Conservation (phyloP, 2,113 vertebrate genomes). For the Saguinus imperator region DNA sequence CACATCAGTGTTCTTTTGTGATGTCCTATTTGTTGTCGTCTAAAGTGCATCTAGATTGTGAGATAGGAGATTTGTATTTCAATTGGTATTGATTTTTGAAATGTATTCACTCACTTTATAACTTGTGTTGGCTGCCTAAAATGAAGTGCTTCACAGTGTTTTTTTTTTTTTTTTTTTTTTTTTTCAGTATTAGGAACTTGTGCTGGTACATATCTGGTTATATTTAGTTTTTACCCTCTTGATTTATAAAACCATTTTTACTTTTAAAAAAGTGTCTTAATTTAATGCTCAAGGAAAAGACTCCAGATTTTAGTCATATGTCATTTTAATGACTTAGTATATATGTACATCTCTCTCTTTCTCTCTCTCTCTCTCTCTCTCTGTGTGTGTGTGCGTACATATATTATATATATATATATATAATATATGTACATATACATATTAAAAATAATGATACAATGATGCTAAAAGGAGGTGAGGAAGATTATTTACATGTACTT, state of each 20-base stretch:
- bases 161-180: not conserved
- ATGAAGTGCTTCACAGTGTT: constrained; percentile 49
- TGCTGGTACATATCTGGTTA: not conserved
- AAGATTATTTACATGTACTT: not conserved
- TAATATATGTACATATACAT: no score
- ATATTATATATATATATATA: no score
- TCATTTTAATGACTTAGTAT: not conserved
- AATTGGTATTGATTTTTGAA: constrained; percentile 59
- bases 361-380: not conserved
- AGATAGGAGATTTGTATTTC: constrained; percentile 70
- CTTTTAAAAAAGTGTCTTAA: not conserved
- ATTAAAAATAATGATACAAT: not conserved
- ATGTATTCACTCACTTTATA: constrained; percentile 69
- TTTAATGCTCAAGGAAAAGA: not conserved
- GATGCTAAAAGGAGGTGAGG: not conserved
- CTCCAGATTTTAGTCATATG: not conserved
- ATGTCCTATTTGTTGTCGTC: constrained; percentile 39
- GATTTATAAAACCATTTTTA: constrained; percentile 9
- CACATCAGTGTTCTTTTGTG: constrained; percentile 65
- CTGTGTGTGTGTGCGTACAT: not conserved
- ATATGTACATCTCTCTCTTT: no score
- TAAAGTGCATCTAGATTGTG: constrained; percentile 48
- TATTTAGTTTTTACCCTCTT: constrained; percentile 14
- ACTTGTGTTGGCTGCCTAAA: constrained; percentile 9
- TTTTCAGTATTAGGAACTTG: not conserved